Evolutionary conservation across 2,888 invertebrate genomes (phyloP), one percentile per base, ranked within the genome.

Genomic region (Seira sanloemensis): DNA sequence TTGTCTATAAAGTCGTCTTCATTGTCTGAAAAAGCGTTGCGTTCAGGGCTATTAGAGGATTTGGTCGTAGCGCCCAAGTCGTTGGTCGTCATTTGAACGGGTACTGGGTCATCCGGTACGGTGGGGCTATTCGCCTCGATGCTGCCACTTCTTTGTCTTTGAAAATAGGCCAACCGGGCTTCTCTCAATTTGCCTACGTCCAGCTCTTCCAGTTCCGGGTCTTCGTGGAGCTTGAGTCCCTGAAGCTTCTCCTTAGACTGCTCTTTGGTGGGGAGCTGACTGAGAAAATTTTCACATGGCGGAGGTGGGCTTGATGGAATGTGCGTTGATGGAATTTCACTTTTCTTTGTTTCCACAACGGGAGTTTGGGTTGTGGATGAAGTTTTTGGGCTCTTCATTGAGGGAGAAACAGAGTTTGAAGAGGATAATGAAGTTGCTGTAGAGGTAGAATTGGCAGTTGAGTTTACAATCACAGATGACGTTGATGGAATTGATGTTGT

Each of bases 141-240:
- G 46, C 77, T 83, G 26, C 24, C 9, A 21, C 5, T 24, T 50
- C 76, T 79, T 18, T 65, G 37, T 21, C 77, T 81, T 71, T 88
- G 88, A 87, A 92, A 92, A 88, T 91, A 91, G 26, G 91, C 91
- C 54, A 92, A 77, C 69, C 92, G 89, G 27, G 91, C 91, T 88
- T 90, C 90, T 76, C 91, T 88, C 12, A 92, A 88, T 89, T 91
- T 90, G 71, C 90, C 90, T 1, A 91, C 83, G 87, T 91, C 90
- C 23, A 89, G 71, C 78, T 88, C 86, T 21, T 88, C 88, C 5
- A 82, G 82, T 50, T 81, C 83, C n/a, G 84, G 86, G 54, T 86
- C 80, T 46, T 86, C 71, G 46, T 66, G 78, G 27, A 74, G 73
- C 71, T 86, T 84, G 62, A 87, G 83, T n/a, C 87, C 88, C 9